phyloP scores from a whole-genome alignment of 2,113 vertebrate species.

The Phalacrocorax brasilianus region DNA sequence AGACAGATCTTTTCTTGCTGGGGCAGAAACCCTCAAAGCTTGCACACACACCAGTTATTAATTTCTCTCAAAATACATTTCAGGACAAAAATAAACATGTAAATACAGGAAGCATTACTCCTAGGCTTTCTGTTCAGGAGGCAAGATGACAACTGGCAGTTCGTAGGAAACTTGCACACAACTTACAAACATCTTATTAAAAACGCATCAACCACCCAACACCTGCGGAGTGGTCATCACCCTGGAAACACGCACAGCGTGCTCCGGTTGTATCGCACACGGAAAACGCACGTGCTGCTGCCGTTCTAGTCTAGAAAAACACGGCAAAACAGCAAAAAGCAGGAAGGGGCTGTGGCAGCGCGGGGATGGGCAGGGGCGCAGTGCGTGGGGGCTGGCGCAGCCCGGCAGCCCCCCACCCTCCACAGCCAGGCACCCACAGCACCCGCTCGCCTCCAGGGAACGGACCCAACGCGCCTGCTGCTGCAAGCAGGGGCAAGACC shows the following conservation, averaged over 20 bases:
- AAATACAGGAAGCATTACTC: neutral
- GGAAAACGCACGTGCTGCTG: accelerated
- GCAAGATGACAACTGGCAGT: neutral
- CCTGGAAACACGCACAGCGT: neutral
- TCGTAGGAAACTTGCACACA: neutral
- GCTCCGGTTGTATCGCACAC: neutral
- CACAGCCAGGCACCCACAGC: accelerated
- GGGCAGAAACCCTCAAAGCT: neutral
- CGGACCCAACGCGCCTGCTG: accelerated
- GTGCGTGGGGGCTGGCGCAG: neutral
- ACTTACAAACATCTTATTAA: neutral
- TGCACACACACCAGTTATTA: neutral
- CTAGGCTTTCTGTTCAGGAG: neutral
- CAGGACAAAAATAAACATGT: neutral
- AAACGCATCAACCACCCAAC: neutral
- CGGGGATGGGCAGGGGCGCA: accelerated
- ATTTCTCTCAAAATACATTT: neutral
- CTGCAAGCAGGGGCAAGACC: neutral
- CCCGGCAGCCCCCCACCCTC: neutral
- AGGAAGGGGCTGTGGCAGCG: accelerated
- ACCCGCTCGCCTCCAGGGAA: accelerated
- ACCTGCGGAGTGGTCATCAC: neutral
- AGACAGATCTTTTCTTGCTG: neutral
- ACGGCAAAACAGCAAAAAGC: accelerated
- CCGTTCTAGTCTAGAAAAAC: neutral